A percentile compares a stretch with the other conserved stretches of the same genome.
Conservation (phyloP, 1,140 invertebrate species). For the Plectus sambesii region DNA sequence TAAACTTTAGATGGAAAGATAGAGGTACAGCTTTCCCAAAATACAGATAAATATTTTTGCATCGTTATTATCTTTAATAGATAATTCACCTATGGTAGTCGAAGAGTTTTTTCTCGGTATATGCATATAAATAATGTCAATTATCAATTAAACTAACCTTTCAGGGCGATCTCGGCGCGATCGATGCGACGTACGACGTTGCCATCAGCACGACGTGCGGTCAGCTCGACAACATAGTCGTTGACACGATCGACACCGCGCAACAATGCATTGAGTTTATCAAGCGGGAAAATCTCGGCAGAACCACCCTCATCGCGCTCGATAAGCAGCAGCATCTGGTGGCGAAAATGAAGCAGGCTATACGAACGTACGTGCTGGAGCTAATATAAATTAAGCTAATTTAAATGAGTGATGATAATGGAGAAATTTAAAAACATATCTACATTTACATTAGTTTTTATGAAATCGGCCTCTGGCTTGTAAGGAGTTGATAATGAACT, state of each 20-base stretch:
- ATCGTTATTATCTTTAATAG: too few species aligned
- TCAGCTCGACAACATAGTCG: conserved; percentile 76
- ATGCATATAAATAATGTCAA: too few species aligned
- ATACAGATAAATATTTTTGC: background rate
- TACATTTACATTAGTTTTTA: conserved; percentile 15
- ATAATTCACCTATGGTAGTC: too few species aligned
- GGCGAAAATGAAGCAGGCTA: conserved; percentile 14
- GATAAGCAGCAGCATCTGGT: conserved; percentile 51
- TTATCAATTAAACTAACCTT: too few species aligned
- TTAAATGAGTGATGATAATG: too few species aligned
- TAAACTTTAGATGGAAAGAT: background rate
- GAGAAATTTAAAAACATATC: too few species aligned
- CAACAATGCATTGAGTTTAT: conserved; percentile 71
- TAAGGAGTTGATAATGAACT: background rate
- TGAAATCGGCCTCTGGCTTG: too few species aligned
- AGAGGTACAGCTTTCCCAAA: background rate
- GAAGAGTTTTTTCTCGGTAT: too few species aligned
- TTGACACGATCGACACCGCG: conserved; percentile 72
- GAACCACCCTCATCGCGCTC: conserved; percentile 54
- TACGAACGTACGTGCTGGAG: conserved; percentile 48
- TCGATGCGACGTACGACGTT: conserved; percentile 83
- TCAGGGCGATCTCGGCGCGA: conserved; percentile 85
- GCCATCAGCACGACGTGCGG: conserved; percentile 88
- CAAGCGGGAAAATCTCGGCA: conserved; percentile 59
- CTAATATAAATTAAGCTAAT: too few species aligned